These are phyloP conservation scores for Scaptomyza reducta DNA, from an alignment of 2,888 invertebrate genomes.

Conservation along the genomic window DNA sequence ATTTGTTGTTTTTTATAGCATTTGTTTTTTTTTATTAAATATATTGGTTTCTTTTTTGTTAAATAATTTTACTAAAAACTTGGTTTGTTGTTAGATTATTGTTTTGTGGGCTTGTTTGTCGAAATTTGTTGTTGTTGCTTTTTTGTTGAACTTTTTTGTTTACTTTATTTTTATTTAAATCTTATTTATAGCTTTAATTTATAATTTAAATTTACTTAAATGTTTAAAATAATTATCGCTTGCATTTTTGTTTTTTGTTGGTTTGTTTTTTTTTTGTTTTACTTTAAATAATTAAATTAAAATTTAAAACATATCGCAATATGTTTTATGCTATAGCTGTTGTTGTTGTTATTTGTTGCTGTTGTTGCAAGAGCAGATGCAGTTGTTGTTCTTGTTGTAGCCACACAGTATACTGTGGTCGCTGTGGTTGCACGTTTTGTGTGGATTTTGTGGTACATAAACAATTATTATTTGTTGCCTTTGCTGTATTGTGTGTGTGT, in stretches of 20 bases:
- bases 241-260: slow-evolving; percentile 63
- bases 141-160: slow-evolving; percentile 65
- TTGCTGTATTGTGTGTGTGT: slow-evolving; percentile 36
- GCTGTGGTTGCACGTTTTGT: slow-evolving; percentile 57
- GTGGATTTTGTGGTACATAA: slow-evolving; percentile 73
- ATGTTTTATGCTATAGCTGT: slow-evolving; percentile 68
- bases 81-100: slow-evolving; percentile 54
- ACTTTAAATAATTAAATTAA: slow-evolving; percentile 84
- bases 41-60: slow-evolving; percentile 36
- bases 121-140: slow-evolving; percentile 49
- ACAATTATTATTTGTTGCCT: slow-evolving; percentile 71
- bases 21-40: slow-evolving; percentile 44
- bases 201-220: slow-evolving; percentile 84
- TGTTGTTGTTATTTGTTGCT: slow-evolving; percentile 31
- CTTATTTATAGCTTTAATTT: slow-evolving; percentile 82
- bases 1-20: slow-evolving; percentile 35
- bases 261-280: slow-evolving; percentile 57
- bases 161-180: slow-evolving; percentile 82
- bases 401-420: slow-evolving; percentile 50
- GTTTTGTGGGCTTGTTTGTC: slow-evolving; percentile 46
- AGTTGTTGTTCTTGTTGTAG: slow-evolving; percentile 50
- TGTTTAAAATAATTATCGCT: slow-evolving; percentile 84
- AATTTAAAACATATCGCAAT: slow-evolving; percentile 81
- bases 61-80: slow-evolving; percentile 46
- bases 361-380: slow-evolving; percentile 32